These are phyloP conservation scores for Australoheros scitulus DNA, from an alignment of 2,113 vertebrate species.

Conservation along the genomic window DNA sequence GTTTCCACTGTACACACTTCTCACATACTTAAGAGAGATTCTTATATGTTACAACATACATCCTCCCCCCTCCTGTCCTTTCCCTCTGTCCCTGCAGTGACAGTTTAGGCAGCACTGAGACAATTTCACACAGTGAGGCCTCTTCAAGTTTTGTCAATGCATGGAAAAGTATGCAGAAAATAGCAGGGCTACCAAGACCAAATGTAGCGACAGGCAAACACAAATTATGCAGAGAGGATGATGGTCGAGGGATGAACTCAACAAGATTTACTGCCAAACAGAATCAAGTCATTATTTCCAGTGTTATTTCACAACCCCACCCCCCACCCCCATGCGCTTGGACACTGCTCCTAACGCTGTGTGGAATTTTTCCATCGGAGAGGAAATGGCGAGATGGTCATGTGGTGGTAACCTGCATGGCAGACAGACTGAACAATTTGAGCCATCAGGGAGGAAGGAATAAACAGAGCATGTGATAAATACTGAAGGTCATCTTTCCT, in stretches of 20 bases:
- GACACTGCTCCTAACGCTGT: constrained; percentile 29
- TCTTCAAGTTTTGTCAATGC: constrained; percentile 13
- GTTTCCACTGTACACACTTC: constrained; percentile 59
- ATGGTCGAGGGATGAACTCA: background rate
- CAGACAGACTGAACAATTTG: background rate
- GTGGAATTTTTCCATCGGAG: constrained; percentile 48
- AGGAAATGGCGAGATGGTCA: background rate
- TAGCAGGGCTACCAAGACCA: background rate
- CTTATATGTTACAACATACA: background rate
- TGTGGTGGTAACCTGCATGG: constrained; percentile 9
- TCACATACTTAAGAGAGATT: constrained; percentile 8
- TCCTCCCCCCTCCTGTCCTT: background rate
- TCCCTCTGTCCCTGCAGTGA: constrained; percentile 19
- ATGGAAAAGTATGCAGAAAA: constrained; percentile 21
- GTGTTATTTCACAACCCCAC: constrained; percentile 55
- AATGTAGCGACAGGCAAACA: background rate
- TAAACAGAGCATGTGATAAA: constrained; percentile 7
- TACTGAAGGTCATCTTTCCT: constrained; percentile 33
- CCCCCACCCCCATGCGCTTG: constrained; percentile 3
- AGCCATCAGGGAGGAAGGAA: constrained; percentile 19
- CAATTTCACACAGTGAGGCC: constrained; percentile 30
- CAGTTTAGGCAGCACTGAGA: background rate
- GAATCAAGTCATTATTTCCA: constrained; percentile 68
- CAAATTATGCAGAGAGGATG: background rate
- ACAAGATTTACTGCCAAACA: constrained; percentile 23